Evolutionary conservation across 2,113 vertebrate genomes (phyloP).

Genomic region (Holacanthus passer): DNA sequence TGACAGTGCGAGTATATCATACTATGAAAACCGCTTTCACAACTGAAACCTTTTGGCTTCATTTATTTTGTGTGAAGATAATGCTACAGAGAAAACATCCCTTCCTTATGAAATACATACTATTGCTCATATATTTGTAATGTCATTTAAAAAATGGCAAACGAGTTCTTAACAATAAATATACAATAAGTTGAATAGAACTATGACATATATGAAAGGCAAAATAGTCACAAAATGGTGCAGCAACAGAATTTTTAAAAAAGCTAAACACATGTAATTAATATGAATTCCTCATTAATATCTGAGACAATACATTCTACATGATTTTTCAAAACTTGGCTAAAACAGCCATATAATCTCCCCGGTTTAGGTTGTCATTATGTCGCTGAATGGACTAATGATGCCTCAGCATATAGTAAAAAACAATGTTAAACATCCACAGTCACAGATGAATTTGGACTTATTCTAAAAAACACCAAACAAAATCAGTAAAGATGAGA

Average conservation of each 20-base stretch:
- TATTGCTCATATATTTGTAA: not conserved
- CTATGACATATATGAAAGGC: not conserved
- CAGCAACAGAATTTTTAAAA: not conserved
- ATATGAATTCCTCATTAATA: not conserved
- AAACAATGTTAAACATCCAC: not conserved
- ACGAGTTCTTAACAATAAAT: not conserved
- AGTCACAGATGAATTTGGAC: not conserved
- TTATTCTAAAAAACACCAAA: not conserved
- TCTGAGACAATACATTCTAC: not conserved
- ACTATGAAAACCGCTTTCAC: not conserved
- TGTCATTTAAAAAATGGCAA: too few species aligned
- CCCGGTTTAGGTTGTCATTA: not conserved
- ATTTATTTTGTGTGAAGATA: not conserved
- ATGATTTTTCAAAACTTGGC: not conserved
- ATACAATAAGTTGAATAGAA: not conserved
- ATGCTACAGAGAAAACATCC: not conserved
- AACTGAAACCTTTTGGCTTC: not conserved
- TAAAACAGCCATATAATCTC: too few species aligned
- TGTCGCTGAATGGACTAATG: not conserved
- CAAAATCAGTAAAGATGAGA: too few species aligned
- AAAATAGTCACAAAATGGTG: not conserved
- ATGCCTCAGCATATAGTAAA: not conserved
- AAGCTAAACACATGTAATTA: not conserved
- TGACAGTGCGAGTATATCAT: too few species aligned
- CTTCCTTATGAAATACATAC: not conserved